Base-by-base conservation (phyloP, 2,113 vertebrate species). In the Noturus placidus region DNA sequence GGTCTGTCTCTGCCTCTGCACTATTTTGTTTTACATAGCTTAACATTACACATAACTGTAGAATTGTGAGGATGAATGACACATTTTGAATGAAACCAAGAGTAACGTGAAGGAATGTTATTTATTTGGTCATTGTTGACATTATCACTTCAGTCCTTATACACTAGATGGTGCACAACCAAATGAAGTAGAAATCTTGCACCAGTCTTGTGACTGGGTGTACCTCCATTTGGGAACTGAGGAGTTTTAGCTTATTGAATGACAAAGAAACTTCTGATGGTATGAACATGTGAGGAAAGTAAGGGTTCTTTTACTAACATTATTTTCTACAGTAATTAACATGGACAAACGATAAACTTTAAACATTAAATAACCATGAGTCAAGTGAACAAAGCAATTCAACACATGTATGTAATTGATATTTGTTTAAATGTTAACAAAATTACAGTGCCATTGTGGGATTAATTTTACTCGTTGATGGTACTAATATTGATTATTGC, bases 1-100 rank as follows among this genome's bases (percentile, higher is more conserved):
- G 93, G 93, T 93, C 85, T 77, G 81, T 70, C 11, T 27, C 30
- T 59, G 78, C 56, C 30, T 38, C 27, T 27, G 22, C 50, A 54
- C 5, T 54, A 17, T 8, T n/a, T 8, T 52, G 74, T 5, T 77
- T 50, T 50, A 50, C 8, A 50, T 50, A 50, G 46, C 46, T 50
- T 50, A 50, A 52, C 11, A 77, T 52, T 77, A 77, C 74, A 54
- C 8, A 30, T 15, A 78, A 30, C 76, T 78, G 67, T 8, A 78
- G n/a, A n/a, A 19, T 4, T 30, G 27, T 78, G 46, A 6, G 15
- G 3, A 54, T 52, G 15, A 78, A n/a, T 11, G 46, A n/a, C 11
- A 76, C 1, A 77, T 77, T 77, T 22, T 46, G 8, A 25, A 14
- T 4, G 9, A 27, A 27, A 46, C 20, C 22, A 42, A 74, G 35